These are phyloP conservation scores for Trilocha varians DNA, from an alignment of 2,888 invertebrate species.

Conservation along the genomic window DNA sequence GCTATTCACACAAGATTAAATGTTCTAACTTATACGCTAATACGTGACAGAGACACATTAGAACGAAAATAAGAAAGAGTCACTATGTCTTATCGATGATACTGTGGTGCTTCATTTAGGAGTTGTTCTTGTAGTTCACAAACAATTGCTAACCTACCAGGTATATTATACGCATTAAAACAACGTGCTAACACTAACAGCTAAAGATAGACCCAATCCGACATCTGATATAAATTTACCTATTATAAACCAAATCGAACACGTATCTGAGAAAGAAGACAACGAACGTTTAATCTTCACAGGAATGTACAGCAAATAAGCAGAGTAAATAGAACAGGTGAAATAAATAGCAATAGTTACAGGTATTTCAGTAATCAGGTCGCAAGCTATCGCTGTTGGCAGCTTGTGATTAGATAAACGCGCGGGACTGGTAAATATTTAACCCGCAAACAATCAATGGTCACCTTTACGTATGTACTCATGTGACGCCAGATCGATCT, in stretches of 20 bases:
- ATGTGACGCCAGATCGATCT: not conserved
- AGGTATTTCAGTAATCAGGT: slow-evolving; percentile 64
- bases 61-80: not conserved
- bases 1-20: slow-evolving; percentile 16
- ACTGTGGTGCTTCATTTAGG: too few relatives aligned
- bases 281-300: slow-evolving; percentile 1
- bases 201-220: too few relatives aligned
- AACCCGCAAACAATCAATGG: slow-evolving; percentile 51
- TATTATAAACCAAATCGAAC: too few relatives aligned
- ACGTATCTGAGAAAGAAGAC: not conserved
- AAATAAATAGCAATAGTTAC: slow-evolving; percentile 42
- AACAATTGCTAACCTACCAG: too few relatives aligned
- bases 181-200: too few relatives aligned
- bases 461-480: slow-evolving; percentile 13
- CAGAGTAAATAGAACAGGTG: slow-evolving; percentile 51
- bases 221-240: too few relatives aligned
- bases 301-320: not conserved
- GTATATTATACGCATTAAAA: too few relatives aligned
- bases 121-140: not conserved
- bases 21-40: too few relatives aligned
- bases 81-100: not conserved
- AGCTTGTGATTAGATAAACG: slow-evolving; percentile 61
- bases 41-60: slow-evolving; percentile 1
- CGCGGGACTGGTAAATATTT: slow-evolving; percentile 53
- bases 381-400: slow-evolving; percentile 60